phyloP scores from a whole-genome alignment of 2,113 vertebrate species.

The Pseudopodoces humilis region DNA sequence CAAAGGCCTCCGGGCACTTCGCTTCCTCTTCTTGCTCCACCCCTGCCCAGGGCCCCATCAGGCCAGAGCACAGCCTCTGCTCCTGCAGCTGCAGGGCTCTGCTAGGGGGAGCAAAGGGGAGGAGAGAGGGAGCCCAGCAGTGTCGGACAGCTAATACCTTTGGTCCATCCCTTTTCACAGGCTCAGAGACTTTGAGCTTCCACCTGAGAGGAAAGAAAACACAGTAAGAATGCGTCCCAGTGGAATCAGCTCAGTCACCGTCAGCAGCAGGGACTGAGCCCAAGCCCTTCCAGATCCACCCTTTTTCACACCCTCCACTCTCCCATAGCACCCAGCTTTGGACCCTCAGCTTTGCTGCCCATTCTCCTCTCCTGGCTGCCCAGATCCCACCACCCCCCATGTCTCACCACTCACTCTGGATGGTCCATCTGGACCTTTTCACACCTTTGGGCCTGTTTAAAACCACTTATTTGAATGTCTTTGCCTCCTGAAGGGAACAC shows the following conservation, averaged over 20 bases:
- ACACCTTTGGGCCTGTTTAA: neutral
- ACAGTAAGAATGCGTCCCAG: neutral
- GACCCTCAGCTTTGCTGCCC: neutral
- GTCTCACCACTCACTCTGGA: neutral
- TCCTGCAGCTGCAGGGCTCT: neutral
- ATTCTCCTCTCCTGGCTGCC: neutral
- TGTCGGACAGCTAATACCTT: constrained; percentile 78
- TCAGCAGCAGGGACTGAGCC: neutral
- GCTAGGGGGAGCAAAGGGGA: neutral
- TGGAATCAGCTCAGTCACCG: neutral
- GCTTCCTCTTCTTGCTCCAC: neutral
- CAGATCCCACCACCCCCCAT: fast-evolving
- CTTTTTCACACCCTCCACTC: neutral
- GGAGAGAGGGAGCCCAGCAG: constrained; percentile 38
- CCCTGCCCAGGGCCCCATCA: fast-evolving
- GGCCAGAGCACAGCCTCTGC: neutral
- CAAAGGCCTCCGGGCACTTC: constrained; percentile 34
- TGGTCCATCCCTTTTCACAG: constrained; percentile 90
- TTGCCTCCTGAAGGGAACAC: neutral
- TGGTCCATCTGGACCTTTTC: neutral
- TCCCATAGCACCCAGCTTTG: fast-evolving
- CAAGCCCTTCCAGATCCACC: neutral
- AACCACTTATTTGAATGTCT: neutral
- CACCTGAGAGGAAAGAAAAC: constrained; percentile 70
- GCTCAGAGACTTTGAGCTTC: constrained; percentile 86